phyloP scores from a whole-genome alignment of 2,888 invertebrate genomes.

The Gryllus longicercus region DNA sequence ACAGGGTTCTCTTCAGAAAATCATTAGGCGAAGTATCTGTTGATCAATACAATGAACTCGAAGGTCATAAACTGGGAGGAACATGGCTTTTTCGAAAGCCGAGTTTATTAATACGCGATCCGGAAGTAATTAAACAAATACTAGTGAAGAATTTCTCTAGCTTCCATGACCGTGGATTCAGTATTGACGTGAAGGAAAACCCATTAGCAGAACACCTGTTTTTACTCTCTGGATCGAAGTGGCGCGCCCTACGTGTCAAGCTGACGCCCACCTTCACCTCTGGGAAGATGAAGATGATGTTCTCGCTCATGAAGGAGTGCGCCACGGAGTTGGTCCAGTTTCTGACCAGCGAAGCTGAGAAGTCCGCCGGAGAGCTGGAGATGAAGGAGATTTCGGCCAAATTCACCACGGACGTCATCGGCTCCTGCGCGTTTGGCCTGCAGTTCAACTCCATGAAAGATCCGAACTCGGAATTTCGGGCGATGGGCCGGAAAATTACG shows the following conservation, averaged over 20 bases:
- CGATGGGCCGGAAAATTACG: constrained; percentile 40
- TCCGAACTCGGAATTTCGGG: constrained; percentile 34
- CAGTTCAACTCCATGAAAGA: constrained; percentile 41
- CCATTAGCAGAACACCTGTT: constrained; percentile 60
- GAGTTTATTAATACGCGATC: constrained; percentile 60
- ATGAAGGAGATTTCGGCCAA: constrained; percentile 39
- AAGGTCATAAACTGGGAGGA: constrained; percentile 31
- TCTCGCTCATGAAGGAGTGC: constrained; percentile 56
- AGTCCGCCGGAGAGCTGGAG: constrained; percentile 41
- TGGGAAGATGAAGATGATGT: constrained; percentile 65
- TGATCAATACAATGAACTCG: constrained; percentile 54
- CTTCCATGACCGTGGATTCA: constrained; percentile 64
- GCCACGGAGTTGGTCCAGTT: constrained; percentile 53
- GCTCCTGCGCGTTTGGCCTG: constrained; percentile 51
- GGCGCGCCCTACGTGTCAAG: constrained; percentile 62
- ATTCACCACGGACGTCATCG: constrained; percentile 50
- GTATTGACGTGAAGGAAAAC: constrained; percentile 61
- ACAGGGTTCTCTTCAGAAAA: constrained; percentile 53
- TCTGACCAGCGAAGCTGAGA: constrained; percentile 45
- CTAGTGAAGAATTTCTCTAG: constrained; percentile 60
- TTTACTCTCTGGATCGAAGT: constrained; percentile 55
- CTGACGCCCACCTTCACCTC: constrained; percentile 65
- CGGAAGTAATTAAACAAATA: constrained; percentile 55
- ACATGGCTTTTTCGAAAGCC: constrained; percentile 47
- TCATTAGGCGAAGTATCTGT: constrained; percentile 61